These are phyloP conservation scores for Panurus biarmicus DNA, from an alignment of 2,113 vertebrate species.

Conservation along the genomic window DNA sequence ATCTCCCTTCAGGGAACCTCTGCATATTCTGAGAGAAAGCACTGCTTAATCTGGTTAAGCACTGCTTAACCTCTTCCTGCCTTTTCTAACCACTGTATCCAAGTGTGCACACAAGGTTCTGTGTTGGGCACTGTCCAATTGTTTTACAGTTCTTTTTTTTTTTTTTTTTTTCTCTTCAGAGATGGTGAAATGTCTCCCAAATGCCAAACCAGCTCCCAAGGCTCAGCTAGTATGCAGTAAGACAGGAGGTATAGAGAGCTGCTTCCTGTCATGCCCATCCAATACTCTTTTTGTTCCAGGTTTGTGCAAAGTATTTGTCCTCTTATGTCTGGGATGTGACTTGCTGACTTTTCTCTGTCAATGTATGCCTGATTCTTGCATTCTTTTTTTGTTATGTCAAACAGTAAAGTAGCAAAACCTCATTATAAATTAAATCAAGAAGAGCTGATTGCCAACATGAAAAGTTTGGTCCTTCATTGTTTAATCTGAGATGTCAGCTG, in stretches of 20 bases:
- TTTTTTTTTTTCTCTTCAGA: conserved; percentile 72
- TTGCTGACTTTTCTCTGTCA: background rate
- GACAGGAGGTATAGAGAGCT: conserved; percentile 81
- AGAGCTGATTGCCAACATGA: background rate
- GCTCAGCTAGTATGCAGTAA: conserved; percentile 86
- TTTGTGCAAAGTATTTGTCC: conserved; percentile 44
- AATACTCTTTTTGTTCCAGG: conserved; percentile 88
- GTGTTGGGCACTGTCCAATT: background rate
- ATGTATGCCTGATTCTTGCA: background rate
- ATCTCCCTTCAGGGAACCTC: background rate
- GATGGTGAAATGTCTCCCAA: conserved; percentile 81
- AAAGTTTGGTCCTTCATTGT: background rate
- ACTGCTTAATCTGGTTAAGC: background rate
- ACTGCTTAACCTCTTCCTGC: background rate
- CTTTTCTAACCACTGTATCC: background rate
- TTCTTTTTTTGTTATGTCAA: background rate
- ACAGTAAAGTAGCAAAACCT: background rate
- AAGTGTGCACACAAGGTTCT: background rate
- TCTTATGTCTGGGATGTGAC: background rate
- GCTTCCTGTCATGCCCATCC: conserved; percentile 85
- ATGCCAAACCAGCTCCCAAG: conserved; percentile 73
- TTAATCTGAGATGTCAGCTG: background rate
- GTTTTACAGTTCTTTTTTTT: background rate
- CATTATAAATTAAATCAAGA: background rate
- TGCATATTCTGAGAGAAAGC: background rate